These are phyloP conservation scores for Solenopsis invicta DNA, from an alignment of 1,140 invertebrate genomes.

Conservation along the genomic window DNA sequence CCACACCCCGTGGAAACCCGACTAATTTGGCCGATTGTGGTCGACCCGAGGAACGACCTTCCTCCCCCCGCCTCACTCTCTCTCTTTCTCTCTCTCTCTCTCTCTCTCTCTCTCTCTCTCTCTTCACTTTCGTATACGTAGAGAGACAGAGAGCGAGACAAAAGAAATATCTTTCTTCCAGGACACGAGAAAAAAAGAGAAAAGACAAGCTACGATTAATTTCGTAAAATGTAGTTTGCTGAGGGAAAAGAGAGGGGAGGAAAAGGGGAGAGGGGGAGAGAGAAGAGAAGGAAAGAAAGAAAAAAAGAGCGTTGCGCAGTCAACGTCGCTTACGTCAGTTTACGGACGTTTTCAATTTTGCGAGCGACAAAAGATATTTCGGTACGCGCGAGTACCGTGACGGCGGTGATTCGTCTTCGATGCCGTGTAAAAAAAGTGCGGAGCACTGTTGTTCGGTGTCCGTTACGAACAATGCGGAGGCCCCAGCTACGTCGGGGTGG, in stretches of 20 bases:
- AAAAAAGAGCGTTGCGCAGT: constrained; percentile 34
- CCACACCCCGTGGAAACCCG: constrained; percentile 71
- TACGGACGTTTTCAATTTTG: constrained; percentile 67
- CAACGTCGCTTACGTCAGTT: constrained; percentile 50
- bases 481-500: constrained; percentile 68
- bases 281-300: not conserved
- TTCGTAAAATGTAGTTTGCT: constrained; percentile 51
- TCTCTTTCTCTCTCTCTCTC: not conserved
- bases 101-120: not conserved
- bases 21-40: constrained; percentile 69
- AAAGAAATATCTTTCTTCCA: not conserved
- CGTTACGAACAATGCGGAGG: constrained; percentile 71
- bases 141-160: not conserved
- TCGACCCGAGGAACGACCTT: constrained; percentile 63
- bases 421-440: constrained; percentile 58
- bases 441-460: constrained; percentile 61
- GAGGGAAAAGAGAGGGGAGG: constrained; percentile 15
- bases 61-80: no score
- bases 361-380: constrained; percentile 63
- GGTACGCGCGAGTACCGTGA: constrained; percentile 62
- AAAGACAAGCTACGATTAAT: constrained; percentile 53
- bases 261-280: constrained; percentile 5
- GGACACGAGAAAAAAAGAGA: not conserved
- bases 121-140: not conserved
- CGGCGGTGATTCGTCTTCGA: constrained; percentile 68